phyloP scores from a whole-genome alignment of 2,797 vertebrate genomes.

The Nyctibius grandis region DNA sequence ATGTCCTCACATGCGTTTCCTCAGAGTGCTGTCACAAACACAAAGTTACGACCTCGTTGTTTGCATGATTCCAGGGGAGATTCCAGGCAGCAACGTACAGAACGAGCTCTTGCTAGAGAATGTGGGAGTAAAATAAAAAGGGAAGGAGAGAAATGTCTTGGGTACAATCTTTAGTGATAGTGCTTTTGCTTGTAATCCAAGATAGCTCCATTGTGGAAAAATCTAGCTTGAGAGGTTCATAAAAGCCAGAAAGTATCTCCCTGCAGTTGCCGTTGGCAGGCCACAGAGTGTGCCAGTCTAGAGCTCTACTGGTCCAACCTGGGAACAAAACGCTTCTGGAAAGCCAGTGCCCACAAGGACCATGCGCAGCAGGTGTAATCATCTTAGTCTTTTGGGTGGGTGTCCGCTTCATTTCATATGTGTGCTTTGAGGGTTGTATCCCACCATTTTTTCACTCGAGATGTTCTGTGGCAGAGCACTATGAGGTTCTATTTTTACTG shows the following conservation, averaged over 20 bases:
- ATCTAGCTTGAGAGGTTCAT: not conserved
- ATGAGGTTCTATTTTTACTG: not conserved
- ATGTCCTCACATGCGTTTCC: not conserved
- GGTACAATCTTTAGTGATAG: accelerated
- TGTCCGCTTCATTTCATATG: not conserved
- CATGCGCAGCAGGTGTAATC: not conserved
- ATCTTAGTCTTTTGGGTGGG: not conserved
- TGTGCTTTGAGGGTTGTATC: not conserved
- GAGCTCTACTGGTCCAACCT: not conserved
- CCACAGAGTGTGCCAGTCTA: not conserved
- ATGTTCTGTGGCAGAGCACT: not conserved
- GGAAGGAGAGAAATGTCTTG: not conserved
- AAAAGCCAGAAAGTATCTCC: not conserved
- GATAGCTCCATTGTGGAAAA: not conserved
- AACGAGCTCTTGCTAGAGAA: not conserved
- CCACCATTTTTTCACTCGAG: not conserved
- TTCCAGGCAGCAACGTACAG: not conserved
- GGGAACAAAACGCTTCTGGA: not conserved
- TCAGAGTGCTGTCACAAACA: not conserved
- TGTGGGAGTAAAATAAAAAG: not conserved
- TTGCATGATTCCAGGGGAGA: not conserved
- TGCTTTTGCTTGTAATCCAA: not conserved
- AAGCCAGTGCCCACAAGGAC: not conserved
- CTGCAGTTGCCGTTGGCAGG: not conserved
- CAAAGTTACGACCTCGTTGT: not conserved